A percentile compares a stretch with the other conserved stretches of the same genome.
Conservation (phyloP, 2,797 vertebrate genomes). For the Falco columbarius region DNA sequence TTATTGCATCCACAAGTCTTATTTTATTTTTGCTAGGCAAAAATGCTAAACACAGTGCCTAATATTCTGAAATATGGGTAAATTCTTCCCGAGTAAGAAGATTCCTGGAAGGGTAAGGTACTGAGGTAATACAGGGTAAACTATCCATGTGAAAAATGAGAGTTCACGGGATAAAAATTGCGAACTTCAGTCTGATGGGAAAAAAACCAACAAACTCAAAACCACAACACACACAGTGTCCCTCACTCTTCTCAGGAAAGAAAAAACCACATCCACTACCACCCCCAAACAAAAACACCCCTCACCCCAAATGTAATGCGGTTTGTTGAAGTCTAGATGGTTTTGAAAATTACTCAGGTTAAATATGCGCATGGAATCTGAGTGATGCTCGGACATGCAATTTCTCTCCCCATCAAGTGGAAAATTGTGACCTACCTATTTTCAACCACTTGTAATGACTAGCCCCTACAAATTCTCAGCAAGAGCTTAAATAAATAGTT, state of each 20-base stretch:
- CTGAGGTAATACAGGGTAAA: neutral
- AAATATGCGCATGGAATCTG: fast-evolving
- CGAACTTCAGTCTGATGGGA: neutral
- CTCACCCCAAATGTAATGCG: too few relatives aligned
- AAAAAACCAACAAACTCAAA: neutral
- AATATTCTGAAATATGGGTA: neutral
- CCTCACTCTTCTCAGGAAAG: neutral
- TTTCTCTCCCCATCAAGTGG: neutral
- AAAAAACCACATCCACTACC: neutral
- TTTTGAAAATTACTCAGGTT: neutral
- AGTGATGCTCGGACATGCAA: neutral
- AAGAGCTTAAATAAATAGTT: neutral
- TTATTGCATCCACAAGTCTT: neutral
- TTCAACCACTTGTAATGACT: neutral
- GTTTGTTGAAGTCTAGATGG: neutral
- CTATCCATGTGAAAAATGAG: neutral
- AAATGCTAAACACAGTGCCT: neutral
- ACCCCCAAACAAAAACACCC: neutral
- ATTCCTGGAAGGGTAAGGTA: neutral
- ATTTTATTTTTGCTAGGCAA: neutral
- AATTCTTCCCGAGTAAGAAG: neutral
- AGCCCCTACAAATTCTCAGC: neutral
- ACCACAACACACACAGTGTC: neutral
- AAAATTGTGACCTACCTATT: neutral
- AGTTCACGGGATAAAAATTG: neutral